phyloP scores from a whole-genome alignment of 2,888 invertebrate genomes.

The Oegoconia quadripuncta region DNA sequence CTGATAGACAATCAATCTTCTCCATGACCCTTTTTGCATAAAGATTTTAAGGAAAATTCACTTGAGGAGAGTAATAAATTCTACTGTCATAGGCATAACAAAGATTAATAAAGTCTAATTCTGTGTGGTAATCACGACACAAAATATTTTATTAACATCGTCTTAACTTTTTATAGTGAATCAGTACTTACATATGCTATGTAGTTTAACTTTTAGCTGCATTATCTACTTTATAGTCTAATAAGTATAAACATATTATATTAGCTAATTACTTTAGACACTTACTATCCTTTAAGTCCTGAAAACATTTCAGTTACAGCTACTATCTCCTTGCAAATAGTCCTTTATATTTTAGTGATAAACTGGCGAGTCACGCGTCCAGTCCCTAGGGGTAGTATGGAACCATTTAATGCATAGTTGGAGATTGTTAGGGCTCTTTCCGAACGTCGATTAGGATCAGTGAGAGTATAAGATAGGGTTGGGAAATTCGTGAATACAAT shows the following conservation, averaged over 20 bases:
- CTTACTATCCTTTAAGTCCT: too few relatives aligned
- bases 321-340: background rate
- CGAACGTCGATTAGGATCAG: constrained; percentile 48
- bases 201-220: too few relatives aligned
- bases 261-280: too few relatives aligned
- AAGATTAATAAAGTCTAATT: too few relatives aligned
- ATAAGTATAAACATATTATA: too few relatives aligned
- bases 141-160: too few relatives aligned
- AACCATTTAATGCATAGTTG: constrained; percentile 67
- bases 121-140: too few relatives aligned
- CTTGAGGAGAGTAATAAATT: background rate
- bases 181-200: too few relatives aligned
- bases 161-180: too few relatives aligned
- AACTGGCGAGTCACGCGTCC: constrained; percentile 69
- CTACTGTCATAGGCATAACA: too few relatives aligned
- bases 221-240: too few relatives aligned
- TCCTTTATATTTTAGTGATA: constrained; percentile 41
- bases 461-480: constrained; percentile 27
- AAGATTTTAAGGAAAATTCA: constrained; percentile 15
- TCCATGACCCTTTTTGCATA: constrained; percentile 67
- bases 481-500: constrained; percentile 18
- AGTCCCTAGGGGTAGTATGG: constrained; percentile 51
- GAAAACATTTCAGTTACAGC: background rate
- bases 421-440: constrained; percentile 49
- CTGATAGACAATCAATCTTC: constrained; percentile 72